phyloP scores from a whole-genome alignment of 2,888 invertebrate genomes.

The Cephus nigrinus region DNA sequence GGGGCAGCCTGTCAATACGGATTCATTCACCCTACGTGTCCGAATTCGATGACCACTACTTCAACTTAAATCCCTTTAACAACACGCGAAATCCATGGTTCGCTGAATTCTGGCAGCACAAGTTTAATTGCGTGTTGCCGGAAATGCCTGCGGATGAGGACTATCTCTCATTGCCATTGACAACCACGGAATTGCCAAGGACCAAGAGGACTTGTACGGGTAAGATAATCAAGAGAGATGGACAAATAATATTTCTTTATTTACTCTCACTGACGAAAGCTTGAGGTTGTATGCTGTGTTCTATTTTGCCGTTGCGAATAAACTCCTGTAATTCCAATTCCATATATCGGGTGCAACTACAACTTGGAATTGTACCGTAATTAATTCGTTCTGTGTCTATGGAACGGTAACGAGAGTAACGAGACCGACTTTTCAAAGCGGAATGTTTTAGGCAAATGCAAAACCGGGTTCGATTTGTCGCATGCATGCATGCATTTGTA shows the following conservation, averaged over 20 bases:
- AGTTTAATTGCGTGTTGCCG: slow-evolving; percentile 73
- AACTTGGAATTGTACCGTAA: not conserved
- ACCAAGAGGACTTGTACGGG: slow-evolving; percentile 48
- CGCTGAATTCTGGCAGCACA: slow-evolving; percentile 81
- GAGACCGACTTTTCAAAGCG: not conserved
- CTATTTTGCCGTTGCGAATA: not conserved
- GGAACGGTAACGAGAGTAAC: not conserved
- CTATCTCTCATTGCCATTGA: slow-evolving; percentile 9
- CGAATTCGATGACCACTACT: slow-evolving; percentile 77
- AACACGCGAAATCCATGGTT: slow-evolving; percentile 81
- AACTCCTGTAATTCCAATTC: not conserved
- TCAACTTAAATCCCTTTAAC: slow-evolving; percentile 72
- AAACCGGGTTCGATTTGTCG: not conserved
- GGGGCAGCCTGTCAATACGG: slow-evolving; percentile 79
- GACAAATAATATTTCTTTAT: not conserved
- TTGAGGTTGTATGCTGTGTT: not conserved
- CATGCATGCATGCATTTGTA: not conserved
- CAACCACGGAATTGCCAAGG: slow-evolving; percentile 24
- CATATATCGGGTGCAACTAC: not conserved
- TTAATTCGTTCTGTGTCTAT: not conserved
- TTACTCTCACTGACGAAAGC: not conserved
- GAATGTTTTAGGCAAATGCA: not conserved
- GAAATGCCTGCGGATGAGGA: slow-evolving; percentile 12
- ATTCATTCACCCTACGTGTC: slow-evolving; percentile 78
- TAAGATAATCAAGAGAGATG: slow-evolving; percentile 20